Base-by-base conservation (phyloP, 2,797 vertebrate species). In the Brachymystax lenok region DNA sequence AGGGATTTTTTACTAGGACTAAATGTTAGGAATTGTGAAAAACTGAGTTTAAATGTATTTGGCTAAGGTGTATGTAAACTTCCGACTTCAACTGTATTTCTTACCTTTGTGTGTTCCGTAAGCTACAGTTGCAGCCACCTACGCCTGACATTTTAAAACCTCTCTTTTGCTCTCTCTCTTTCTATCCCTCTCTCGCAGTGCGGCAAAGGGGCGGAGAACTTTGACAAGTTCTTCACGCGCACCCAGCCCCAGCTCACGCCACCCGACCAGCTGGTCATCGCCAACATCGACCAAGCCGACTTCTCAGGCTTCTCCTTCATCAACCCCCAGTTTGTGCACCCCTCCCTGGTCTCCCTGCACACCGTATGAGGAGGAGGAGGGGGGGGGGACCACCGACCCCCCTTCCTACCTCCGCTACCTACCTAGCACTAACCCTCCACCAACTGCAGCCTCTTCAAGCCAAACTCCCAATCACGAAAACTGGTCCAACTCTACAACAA, bases 181-280 rank as follows among this genome's bases (percentile, higher is more conserved):
- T 35, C 35, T 86, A 3, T 82, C 77, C 74, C 88, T 59, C 71
- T 81, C 80, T 69, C 13, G 5, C 94, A 98, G 97, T 95, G 96
- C 0, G 97, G 97, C 90, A 97, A 97, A 93, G 97, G 85, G 64
- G 97, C 97, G 0, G 97, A 99, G 90, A 99, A 99, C 93, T 99
- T 99, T 0, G 97, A 99, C 87, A 99, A 98, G 88, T 98, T 98
- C 95, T 99, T 99, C 88, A 99, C 97, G 0, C 94, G 97, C 86
- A 97, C 96, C 76, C 97, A 98, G 83, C 97, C 97, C 0, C 95
- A 97, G 91, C 82, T 99, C 77, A 99, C 97, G 0, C 97, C 97
- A 0, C 96, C 97, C 0, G 97, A 99, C 35, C 96, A 98, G 93
- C 92, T 98, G 92, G 97, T 99, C 82, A 98, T 99, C 33, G 93